Base-by-base conservation (phyloP, 2,888 invertebrate genomes). In the Torymus tubicola region DNA sequence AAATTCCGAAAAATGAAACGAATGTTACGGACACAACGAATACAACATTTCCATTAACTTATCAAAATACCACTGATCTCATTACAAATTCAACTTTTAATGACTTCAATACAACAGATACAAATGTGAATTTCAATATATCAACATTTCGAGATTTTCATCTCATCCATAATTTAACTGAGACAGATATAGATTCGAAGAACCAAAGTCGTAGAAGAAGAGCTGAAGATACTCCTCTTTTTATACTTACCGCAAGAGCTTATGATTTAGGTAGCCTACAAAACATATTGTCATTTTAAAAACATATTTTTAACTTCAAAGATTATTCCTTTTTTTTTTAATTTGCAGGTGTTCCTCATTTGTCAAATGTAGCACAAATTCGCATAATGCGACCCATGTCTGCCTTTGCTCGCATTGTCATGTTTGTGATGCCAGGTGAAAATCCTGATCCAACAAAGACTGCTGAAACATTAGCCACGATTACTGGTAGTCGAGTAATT, bases 341-440 rank as follows among this genome's bases (percentile, higher is more conserved):
- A 60, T 76, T 80, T 72, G 10, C 42, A 92, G 93, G 97, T 0
- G 93, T 96, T 1, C 97, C 97, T 2, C 95, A 95, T 87, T 91
- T 95, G 78, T 95, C 93, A 84, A 94, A 95, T 18, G 94, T 94
- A 55, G 94, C 96, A 14, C 93, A 93, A 78, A 94, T 98, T 8
- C 94, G 95, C 86, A 83, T 85, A 63, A 77, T 85, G 82, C 31
- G 78, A 13, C 68, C 83, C 2, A 91, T 96, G 96, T 71, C 95
- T 95, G 83, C 97, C 94, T 80, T 81, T 81, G 94, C 95, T 10
- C 93, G 95, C 78, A 95, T 95, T 57, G 95, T 97, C 91, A 94
- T 95, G 18, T 97, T 97, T 89, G 94, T 97, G 80, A 95, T 97
- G 58, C 95, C 96, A 4, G 96, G 96, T 67, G 93, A 93, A 73